Conservation (phyloP, 2,113 vertebrate species). For the Sprattus sprattus region DNA sequence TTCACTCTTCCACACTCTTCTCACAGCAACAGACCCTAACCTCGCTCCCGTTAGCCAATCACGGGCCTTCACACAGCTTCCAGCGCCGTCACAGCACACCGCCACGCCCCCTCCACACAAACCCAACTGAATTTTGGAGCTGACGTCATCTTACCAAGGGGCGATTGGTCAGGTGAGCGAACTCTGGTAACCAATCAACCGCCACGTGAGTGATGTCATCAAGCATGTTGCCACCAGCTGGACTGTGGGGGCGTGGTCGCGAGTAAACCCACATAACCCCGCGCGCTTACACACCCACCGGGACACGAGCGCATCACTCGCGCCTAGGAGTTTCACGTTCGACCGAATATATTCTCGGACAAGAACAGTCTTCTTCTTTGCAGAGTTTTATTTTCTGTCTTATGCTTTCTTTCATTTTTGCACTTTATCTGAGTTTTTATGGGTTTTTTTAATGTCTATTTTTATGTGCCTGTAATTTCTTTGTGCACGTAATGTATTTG, state of each 20-base stretch:
- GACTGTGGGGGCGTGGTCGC: slow-evolving; percentile 72
- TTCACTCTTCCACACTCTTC: slow-evolving; percentile 56
- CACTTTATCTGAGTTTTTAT: too few relatives aligned
- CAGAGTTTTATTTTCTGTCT: too few relatives aligned
- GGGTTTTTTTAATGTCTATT: too few relatives aligned
- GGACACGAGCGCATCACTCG: too few relatives aligned
- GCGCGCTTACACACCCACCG: slow-evolving; percentile 28
- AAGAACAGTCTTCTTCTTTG: too few relatives aligned
- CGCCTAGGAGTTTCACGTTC: background rate
- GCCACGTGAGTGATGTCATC: slow-evolving; percentile 72
- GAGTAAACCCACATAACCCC: slow-evolving; percentile 72
- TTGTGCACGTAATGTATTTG: too few relatives aligned
- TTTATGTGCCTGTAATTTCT: too few relatives aligned
- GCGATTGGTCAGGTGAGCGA: slow-evolving; percentile 63
- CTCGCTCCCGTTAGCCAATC: slow-evolving; percentile 68
- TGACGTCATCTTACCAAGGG: slow-evolving; percentile 68
- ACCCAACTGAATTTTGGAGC: slow-evolving; percentile 56
- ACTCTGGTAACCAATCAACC: slow-evolving; percentile 65
- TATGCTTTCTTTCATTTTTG: too few relatives aligned
- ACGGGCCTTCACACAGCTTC: slow-evolving; percentile 35
- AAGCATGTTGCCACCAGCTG: slow-evolving; percentile 84
- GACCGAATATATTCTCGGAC: too few relatives aligned
- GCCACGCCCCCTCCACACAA: slow-evolving; percentile 62
- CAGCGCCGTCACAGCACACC: slow-evolving; percentile 57
- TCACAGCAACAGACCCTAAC: slow-evolving; percentile 82